Conservation (phyloP, 64 coral and sea anemone genomes). For the Catalaphyllia jardinei region DNA sequence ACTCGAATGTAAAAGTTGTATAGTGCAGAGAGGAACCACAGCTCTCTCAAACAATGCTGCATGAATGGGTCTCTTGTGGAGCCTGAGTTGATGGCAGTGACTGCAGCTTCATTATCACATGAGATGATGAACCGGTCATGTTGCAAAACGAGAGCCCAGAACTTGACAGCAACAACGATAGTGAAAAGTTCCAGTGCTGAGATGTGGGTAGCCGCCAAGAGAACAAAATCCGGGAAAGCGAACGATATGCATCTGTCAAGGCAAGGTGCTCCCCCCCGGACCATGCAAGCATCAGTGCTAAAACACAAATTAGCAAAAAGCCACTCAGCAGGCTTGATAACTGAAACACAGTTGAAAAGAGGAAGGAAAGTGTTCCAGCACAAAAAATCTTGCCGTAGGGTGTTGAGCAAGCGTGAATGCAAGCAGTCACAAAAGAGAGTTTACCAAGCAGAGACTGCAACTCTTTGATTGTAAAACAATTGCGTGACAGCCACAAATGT, state of each 20-base stretch:
- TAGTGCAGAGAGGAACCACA: neutral
- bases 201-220: neutral
- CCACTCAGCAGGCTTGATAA: neutral
- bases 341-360: neutral
- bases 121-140: neutral
- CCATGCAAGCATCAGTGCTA: neutral
- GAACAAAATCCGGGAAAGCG: neutral
- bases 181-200: conserved; percentile 15
- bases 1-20: neutral
- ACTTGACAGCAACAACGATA: neutral
- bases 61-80: conserved; percentile 6
- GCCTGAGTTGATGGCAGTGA: conserved; percentile 14
- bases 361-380: conserved; percentile 8
- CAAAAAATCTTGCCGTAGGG: neutral
- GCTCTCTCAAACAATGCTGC: conserved; percentile 32
- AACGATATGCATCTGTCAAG: neutral
- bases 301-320: neutral
- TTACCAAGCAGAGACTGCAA: conserved; percentile 39
- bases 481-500: neutral
- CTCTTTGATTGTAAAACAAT: neutral
- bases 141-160: conserved; percentile 2
- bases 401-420: neutral
- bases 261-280: neutral
- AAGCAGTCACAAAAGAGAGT: conserved; percentile 25
- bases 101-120: conserved; percentile 21